Evolutionary conservation across 2,888 invertebrate species (phyloP), one percentile per base, ranked within the genome.

Genomic region (Rhyacophila evoluta): DNA sequence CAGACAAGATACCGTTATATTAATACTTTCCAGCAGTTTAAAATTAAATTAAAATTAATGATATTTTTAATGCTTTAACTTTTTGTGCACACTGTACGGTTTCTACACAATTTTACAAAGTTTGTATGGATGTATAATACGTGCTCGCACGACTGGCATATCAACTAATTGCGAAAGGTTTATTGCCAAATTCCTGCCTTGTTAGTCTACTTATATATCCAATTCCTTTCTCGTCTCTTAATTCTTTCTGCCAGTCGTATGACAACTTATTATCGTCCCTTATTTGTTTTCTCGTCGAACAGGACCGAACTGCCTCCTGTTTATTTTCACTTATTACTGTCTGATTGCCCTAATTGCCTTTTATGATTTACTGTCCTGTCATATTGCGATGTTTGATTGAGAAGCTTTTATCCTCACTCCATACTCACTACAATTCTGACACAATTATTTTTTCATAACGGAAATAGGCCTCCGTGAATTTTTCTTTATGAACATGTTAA

Each of bases 171-270:
- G 78, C 74, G 36, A 69, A 71, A 67, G 76, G 78, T 81, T 81
- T 81, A 81, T 81, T 81, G 78, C 78, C 28, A 41, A 76, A 81
- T 81, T 81, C 78, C 76, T 69, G 29, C 39, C 78, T 75, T 70
- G 77, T 80, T 78, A 73, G 55, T 68, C 78, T 75, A 75, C 77
- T 77, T 78, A 80, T 77, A 79, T 80, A 73, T 80, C 80, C 74
- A 29, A 67, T 39, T 70, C 74, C 37, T 74, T 12, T 29, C 67
- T 55, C 36, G n/a, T 72, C 41, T 67, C 72, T 72, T 78, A 77
- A 77, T 79, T 79, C 81, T 72, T 70, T 77, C 38, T 71, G 72
- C 28, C 74, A 36, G 41, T 68, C 76, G 33, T 74, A 78, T 76
- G 76, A 78, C 75, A 78, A 81, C 76, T 76, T 81, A 76, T 75